Base-by-base conservation (phyloP, 1,140 invertebrate genomes). In the Achroia grisella region DNA sequence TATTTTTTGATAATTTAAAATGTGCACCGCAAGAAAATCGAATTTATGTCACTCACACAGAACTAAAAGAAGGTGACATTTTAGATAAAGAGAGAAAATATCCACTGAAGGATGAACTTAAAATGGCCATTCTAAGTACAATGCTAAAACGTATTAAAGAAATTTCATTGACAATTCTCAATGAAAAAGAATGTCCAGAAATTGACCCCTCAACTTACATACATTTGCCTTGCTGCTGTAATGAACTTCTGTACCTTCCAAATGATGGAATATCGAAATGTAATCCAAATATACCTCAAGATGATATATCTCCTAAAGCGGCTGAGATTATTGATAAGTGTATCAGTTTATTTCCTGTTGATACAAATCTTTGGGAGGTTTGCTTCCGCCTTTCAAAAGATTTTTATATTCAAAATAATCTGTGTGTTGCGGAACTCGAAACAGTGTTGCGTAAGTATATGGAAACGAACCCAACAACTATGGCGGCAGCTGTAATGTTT, bases 401-500 rank as follows among this genome's bases (percentile, higher is more conserved):
- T 43, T 85, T 73, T 52, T 85, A 68, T 35, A 41, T 82, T 4
- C 62, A 76, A n/a, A 79, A 85, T 32, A 49, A 71, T 56, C 54
- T 85, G 43, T 60, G 52, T 11, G 57, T 74, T 23, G 45, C 53
- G 0, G 72, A 80, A 32, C 53, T 82, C 37, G 81, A 85, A 54
- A 39, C 41, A 1, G 71, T 85, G 9, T 62, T 85, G 28, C 45
- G 61, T 8, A 82, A 82, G 50, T 85, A 75, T 40, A 80, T 81
- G 81, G 71, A 79, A 49, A 55, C 52, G 4, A 70, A 85, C 39
- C 64, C 75, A 0, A 66, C 68, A 2, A 76, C 75, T 0, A 79
- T 81, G 75, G 78, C 75, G 0, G 70, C 70, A 0, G 78, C 81
- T 14, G 71, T 85, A 4, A 72, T 82, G 77, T 82, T 69, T 39